phyloP scores from a whole-genome alignment of 2,888 invertebrate species.

The Aphelenchoides bicaudatus region DNA sequence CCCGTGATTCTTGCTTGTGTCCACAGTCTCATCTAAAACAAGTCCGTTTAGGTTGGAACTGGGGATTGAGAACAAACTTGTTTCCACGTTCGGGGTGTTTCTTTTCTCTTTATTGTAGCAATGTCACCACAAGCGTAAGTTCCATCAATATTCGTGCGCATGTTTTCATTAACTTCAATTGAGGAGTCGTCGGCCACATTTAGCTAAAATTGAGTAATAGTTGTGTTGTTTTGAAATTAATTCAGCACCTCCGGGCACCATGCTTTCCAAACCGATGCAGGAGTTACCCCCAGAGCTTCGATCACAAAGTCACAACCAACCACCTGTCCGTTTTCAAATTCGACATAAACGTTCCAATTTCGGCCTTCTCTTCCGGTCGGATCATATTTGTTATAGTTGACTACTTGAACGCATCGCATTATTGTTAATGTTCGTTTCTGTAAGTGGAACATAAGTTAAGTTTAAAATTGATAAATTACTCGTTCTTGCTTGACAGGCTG shows the following conservation, averaged over 20 bases:
- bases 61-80: constrained; percentile 50
- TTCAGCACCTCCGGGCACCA: constrained; percentile 29
- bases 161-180: constrained; percentile 76
- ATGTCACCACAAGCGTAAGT: constrained; percentile 95
- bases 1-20: constrained; percentile 98
- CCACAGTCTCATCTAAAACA: constrained; percentile 81
- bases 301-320: constrained; percentile 80
- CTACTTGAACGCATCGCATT: constrained; percentile 1
- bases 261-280: constrained; percentile 56
- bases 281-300: constrained; percentile 86
- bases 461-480: background rate
- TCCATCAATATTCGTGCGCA: constrained; percentile 75
- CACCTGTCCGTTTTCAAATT: constrained; percentile 72
- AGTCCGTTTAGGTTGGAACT: background rate
- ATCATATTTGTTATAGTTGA: background rate
- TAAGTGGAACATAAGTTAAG: background rate
- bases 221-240: background rate
- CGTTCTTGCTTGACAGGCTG: constrained; percentile 14
- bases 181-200: constrained; percentile 71
- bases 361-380: background rate
- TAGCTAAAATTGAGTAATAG: constrained; percentile 23
- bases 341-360: constrained; percentile 71
- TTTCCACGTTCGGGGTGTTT: constrained; percentile 66
- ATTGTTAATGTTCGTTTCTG: constrained; percentile 3
- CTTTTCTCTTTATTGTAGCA: constrained; percentile 76